Conservation (phyloP, 2,797 vertebrate species). For the Spheniscus humboldti region DNA sequence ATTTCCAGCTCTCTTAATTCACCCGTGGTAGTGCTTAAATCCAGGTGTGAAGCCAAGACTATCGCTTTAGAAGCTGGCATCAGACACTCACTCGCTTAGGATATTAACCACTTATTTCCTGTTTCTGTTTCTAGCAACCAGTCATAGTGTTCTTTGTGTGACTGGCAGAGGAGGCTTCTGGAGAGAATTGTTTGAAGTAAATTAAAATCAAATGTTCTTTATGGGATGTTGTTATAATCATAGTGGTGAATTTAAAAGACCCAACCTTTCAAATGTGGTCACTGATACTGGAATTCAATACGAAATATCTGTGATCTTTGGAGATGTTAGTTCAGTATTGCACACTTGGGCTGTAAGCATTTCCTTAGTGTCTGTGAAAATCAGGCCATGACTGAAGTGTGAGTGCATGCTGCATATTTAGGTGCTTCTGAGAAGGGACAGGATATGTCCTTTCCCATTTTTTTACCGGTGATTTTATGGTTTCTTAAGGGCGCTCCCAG, state of each 20-base stretch:
- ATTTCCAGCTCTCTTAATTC: neutral
- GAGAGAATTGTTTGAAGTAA: neutral
- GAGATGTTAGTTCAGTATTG: neutral
- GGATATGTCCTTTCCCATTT: neutral
- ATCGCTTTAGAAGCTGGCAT: neutral
- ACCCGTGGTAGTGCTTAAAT: neutral
- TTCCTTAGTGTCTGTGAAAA: neutral
- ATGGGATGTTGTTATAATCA: neutral
- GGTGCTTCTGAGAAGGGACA: neutral
- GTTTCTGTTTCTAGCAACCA: neutral
- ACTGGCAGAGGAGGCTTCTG: neutral
- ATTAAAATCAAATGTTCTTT: neutral
- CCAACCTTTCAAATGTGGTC: neutral
- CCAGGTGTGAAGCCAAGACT: neutral
- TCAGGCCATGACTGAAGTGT: neutral
- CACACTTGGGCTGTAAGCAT: neutral
- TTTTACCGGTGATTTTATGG: neutral
- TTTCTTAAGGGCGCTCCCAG: neutral
- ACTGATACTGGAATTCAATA: neutral
- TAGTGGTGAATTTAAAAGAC: neutral
- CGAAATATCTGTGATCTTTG: neutral
- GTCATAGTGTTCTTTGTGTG: neutral
- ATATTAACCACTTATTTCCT: neutral
- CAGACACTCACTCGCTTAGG: neutral
- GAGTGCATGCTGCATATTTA: neutral